A percentile compares a stretch with the other conserved stretches of the same genome.
Conservation (phyloP, 2,888 invertebrate species). For the Trypoxylon attenuatum region DNA sequence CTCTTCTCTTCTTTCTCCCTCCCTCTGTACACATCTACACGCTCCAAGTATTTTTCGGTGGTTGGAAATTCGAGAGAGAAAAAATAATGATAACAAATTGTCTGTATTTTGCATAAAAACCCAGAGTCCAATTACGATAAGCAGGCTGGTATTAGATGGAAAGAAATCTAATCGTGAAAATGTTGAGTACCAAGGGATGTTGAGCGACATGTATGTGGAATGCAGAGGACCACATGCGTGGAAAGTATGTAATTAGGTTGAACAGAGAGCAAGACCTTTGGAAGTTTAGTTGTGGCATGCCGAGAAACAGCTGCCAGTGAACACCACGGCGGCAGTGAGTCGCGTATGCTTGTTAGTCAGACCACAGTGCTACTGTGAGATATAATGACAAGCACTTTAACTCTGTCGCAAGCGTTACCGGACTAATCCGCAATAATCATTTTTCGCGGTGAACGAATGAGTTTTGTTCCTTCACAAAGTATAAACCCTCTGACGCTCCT, state of each 20-base stretch:
- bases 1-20: not conserved
- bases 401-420: constrained; percentile 33
- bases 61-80: too few relatives aligned
- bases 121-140: too few relatives aligned
- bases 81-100: too few relatives aligned
- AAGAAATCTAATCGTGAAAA: too few relatives aligned
- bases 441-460: constrained; percentile 21
- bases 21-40: constrained; percentile 23
- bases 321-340: not conserved
- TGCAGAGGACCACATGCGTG: not conserved
- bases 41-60: too few relatives aligned
- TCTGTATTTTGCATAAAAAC: too few relatives aligned
- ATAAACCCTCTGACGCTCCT: too few relatives aligned
- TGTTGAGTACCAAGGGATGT: too few relatives aligned
- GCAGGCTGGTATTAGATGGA: too few relatives aligned
- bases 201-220: too few relatives aligned
- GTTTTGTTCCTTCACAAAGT: constrained; percentile 17
- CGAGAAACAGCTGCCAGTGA: constrained; percentile 21
- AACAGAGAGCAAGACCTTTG: constrained; percentile 37
- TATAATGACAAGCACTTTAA: constrained; percentile 38
- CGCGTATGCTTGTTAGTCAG: constrained; percentile 24
- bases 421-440: constrained; percentile 42
- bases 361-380: constrained; percentile 16
- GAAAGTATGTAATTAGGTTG: constrained; percentile 48
- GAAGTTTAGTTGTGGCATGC: not conserved